Percentiles rank a stretch among this genome's conserved stretches.
Conservation (phyloP, 2,797 vertebrate species). For the Phoxinus dragarum region DNA sequence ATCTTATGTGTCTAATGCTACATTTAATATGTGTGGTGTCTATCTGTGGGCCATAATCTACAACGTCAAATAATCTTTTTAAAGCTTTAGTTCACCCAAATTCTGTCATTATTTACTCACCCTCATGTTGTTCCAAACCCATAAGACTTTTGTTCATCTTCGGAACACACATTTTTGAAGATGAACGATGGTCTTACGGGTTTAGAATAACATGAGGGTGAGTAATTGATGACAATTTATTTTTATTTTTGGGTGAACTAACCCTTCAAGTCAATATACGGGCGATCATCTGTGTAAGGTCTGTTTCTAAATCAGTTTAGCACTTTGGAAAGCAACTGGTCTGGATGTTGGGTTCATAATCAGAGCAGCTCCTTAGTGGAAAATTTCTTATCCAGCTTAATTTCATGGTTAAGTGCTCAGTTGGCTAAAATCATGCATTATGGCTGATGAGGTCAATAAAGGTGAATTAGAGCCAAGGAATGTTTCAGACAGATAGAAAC, state of each 20-base stretch:
- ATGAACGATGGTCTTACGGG: not conserved
- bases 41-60: not conserved
- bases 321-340: not conserved
- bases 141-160: not conserved
- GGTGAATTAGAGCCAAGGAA: slow-evolving; percentile 26
- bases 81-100: not conserved
- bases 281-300: not conserved
- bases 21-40: not conserved
- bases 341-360: slow-evolving; percentile 1
- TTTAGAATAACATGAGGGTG: not conserved
- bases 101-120: not conserved
- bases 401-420: slow-evolving; percentile 28
- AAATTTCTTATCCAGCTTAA: slow-evolving; percentile 30
- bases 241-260: not conserved
- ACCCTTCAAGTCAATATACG: not conserved
- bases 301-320: not conserved
- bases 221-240: not conserved
- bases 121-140: not conserved
- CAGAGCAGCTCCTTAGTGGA: slow-evolving; percentile 16
- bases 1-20: not conserved
- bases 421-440: slow-evolving; percentile 42
- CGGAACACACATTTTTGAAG: not conserved
- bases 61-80: not conserved
- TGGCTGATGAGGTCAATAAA: slow-evolving; percentile 43
- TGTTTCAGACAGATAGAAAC: slow-evolving; percentile 31